A percentile compares a stretch with the other conserved stretches of the same genome.
These are phyloP conservation scores for Nansenia antarctica DNA, from an alignment of 2,113 vertebrate genomes.

Conservation along the genomic window DNA sequence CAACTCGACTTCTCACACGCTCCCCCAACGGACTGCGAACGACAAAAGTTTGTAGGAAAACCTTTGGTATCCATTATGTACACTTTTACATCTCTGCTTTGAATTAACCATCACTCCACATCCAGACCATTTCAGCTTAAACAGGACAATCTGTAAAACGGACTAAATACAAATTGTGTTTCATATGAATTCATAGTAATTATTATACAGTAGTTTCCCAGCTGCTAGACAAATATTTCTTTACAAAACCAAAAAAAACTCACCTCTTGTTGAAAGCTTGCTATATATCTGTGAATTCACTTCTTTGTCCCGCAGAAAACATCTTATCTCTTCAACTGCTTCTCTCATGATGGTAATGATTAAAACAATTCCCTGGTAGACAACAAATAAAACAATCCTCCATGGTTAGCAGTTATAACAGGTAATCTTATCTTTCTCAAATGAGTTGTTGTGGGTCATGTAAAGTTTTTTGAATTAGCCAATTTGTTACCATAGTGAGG, in stretches of 20 bases:
- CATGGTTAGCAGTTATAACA: too few species aligned
- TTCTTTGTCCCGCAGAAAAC: slow-evolving; percentile 93
- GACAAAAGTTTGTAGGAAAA: too few species aligned
- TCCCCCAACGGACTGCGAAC: too few species aligned
- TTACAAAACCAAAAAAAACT: too few species aligned
- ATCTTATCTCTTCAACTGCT: slow-evolving; percentile 93
- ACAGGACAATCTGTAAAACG: too few species aligned
- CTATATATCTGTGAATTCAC: slow-evolving; percentile 99
- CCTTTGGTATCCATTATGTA: slow-evolving; percentile 78
- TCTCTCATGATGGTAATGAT: slow-evolving; percentile 90
- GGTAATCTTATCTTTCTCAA: background rate
- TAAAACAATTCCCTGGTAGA: slow-evolving; percentile 88
- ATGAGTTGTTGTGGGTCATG: background rate
- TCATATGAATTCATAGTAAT: too few species aligned
- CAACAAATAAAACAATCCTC: slow-evolving; percentile 11
- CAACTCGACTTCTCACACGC: too few species aligned
- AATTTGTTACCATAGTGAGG: too few species aligned
- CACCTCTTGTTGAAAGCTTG: slow-evolving; percentile 94
- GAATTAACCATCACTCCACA: slow-evolving; percentile 80
- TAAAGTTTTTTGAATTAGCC: too few species aligned
- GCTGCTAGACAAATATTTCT: too few species aligned
- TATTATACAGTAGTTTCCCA: background rate
- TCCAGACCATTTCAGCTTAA: slow-evolving; percentile 66
- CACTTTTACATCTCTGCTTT: slow-evolving; percentile 81
- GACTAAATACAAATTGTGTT: too few species aligned